Evolutionary conservation across 2,888 invertebrate genomes (phyloP), one percentile per base, ranked within the genome.

Genomic region (Sarcophaga rosellei): DNA sequence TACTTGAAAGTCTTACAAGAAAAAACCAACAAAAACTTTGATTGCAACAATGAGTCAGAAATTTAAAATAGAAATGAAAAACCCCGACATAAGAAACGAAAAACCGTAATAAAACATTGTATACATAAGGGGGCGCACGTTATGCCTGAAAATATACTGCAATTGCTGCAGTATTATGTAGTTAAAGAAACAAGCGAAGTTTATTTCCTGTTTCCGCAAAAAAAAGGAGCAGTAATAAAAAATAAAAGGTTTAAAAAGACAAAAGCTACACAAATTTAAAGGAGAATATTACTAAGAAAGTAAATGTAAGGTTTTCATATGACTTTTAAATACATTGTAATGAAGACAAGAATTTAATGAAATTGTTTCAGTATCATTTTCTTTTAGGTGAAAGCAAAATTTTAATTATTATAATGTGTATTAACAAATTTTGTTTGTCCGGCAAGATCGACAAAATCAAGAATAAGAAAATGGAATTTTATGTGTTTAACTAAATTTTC

Each of bases 151-250:
- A 73, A 63, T 47, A 47, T 79, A 81, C 84, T 78, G 84, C 83
- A 84, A 75, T 84, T 81, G 80, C 84, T 78, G 86, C 77, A 84
- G 84, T 81, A 81, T 84, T 84, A 70, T 81, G 78, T 81, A 81
- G 84, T 84, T 81, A 74, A 35, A 75, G 74, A 72, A 86, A 84
- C 77, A 84, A 86, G 81, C 84, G 74, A 86, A 86, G 84, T 86
- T 86, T 86, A 86, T 84, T 86, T 86, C 86, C 86, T 75, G 77
- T 81, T 86, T 86, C 86, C 86, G 73, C 68, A 57, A 47, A 69
- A 66, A 35, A 44, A 69, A 63, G 15, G 45, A 62, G 21, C 4
- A 81, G 4, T n/a, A 8, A 44, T 10, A 70, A 62, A 62, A 12
- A 69, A 53, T 0, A 53, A 53, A 53, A 17, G 4, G 53, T 53